Percentiles rank a stretch among this genome's conserved stretches.
Evolutionary conservation across 2,113 vertebrate species (phyloP).

Genomic region (Xenopus tropicalis): UCB_Xtro_10.0 CM004445.2:110221501-110222000

Average conservation of each 20-base stretch:
- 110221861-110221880: no score
- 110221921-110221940: no score
- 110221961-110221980: no score
- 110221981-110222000: no score
- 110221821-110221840: no score
- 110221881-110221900: no score
- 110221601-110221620: conserved; percentile 49
- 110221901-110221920: no score
- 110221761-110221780: not conserved
- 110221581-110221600: conserved; percentile 41
- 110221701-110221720: conserved; percentile 19
- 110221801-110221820: not conserved
- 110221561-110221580: conserved; percentile 46
- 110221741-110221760: conserved; percentile 1
- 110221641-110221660: conserved; percentile 45
- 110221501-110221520: conserved; percentile 38
- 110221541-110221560: conserved; percentile 47
- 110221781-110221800: not conserved
- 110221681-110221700: conserved; percentile 28
- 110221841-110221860: no score
- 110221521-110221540: conserved; percentile 53
- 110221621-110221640: conserved; percentile 37
- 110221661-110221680: conserved; percentile 60
- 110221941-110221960: no score
- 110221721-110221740: conserved; percentile 19